These are phyloP conservation scores for Hippasteria phrygiana DNA, from an alignment of 53 echinoderm and acorn worm genomes.

Conservation along the genomic window DNA sequence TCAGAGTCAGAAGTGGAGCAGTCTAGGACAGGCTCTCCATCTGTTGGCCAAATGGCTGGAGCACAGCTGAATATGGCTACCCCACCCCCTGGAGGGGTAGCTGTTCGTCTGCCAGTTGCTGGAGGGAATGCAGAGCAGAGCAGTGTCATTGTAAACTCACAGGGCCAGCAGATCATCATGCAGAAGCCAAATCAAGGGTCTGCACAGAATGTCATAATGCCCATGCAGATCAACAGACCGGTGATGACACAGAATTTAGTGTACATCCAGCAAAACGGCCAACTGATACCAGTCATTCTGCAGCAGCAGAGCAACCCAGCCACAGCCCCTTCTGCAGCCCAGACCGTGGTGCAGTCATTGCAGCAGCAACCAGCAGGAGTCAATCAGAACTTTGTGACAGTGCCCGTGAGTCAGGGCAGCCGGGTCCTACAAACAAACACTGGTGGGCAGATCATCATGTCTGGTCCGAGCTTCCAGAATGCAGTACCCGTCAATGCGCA, in stretches of 20 bases:
- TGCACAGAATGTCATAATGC: conserved; percentile 54
- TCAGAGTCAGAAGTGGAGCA: conserved; percentile 47
- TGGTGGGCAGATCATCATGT: conserved; percentile 55
- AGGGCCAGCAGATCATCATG: conserved; percentile 76
- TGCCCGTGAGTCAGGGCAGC: conserved; percentile 52
- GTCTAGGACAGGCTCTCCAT: conserved; percentile 37
- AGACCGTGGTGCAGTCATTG: conserved; percentile 48
- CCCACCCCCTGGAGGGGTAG: conserved; percentile 64
- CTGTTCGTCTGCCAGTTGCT: conserved; percentile 79
- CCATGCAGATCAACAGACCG: conserved; percentile 67
- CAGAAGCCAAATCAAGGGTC: conserved; percentile 71
- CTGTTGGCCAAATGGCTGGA: conserved; percentile 9
- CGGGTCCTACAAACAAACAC: conserved; percentile 49
- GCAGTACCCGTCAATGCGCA: conserved; percentile 21
- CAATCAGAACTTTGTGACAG: conserved; percentile 24
- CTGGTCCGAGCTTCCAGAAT: conserved; percentile 19
- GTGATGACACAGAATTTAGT: conserved; percentile 79
- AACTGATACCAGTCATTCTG: conserved; percentile 89
- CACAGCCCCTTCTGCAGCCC: conserved; percentile 35
- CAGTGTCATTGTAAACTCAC: conserved; percentile 68
- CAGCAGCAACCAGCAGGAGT: conserved; percentile 55
- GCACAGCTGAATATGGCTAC: conserved; percentile 43
- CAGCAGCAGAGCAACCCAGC: conserved; percentile 67
- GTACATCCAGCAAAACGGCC: conserved; percentile 98
- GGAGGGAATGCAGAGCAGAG: conserved; percentile 53